phyloP scores from a whole-genome alignment of 2,797 vertebrate species.

The Phataginus tetradactyla region DNA sequence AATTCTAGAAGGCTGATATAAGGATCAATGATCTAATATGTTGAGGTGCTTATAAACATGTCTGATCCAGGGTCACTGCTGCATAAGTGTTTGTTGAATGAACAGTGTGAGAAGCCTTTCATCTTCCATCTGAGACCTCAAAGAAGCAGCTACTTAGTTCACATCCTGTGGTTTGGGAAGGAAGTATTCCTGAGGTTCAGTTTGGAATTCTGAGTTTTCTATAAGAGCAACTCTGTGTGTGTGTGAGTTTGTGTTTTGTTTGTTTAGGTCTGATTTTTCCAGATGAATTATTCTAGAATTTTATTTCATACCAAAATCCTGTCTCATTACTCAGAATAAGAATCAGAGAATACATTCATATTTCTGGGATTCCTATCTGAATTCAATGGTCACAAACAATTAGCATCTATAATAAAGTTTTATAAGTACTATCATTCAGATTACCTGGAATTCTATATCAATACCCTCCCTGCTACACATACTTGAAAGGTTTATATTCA shows the following conservation, averaged over 20 bases:
- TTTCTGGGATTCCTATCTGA: background rate
- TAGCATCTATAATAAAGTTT: background rate
- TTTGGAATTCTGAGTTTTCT: background rate
- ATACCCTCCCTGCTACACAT: rapidly evolving
- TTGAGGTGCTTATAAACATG: background rate
- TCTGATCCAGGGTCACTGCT: background rate
- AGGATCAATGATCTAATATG: background rate
- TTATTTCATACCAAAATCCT: background rate
- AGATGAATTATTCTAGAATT: background rate
- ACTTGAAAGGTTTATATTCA: background rate
- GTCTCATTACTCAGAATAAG: background rate
- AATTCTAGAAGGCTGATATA: background rate
- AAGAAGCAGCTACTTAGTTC: background rate
- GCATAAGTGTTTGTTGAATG: background rate
- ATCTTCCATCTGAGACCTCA: background rate
- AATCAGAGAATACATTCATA: background rate
- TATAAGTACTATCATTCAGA: background rate
- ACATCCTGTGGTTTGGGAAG: background rate
- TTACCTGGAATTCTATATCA: background rate
- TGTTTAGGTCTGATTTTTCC: background rate
- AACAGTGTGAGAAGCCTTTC: background rate
- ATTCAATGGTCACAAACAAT: background rate
- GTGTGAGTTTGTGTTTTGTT: background rate
- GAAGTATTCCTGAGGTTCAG: background rate
- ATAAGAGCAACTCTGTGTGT: background rate